phyloP scores from a whole-genome alignment of 1,140 invertebrate species.

The Hyposmocoma kahamanoa region DNA sequence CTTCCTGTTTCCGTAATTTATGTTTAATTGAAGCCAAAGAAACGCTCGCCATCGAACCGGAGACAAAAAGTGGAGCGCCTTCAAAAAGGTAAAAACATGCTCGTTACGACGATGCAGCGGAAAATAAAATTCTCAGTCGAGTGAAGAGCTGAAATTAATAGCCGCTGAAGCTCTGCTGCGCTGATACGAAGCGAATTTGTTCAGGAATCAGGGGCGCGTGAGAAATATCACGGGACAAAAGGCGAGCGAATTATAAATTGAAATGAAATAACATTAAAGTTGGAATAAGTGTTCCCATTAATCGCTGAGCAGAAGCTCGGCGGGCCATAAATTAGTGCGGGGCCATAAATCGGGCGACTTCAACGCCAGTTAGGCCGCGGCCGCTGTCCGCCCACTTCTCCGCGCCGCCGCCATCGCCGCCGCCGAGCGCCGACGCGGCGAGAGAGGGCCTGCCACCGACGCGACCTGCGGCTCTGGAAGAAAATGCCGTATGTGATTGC shows the following conservation, averaged over 20 bases:
- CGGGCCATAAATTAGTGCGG: slow-evolving; percentile 42
- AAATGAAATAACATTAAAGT: slow-evolving; percentile 24
- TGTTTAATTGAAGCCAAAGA: too few species aligned
- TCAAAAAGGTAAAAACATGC: too few species aligned
- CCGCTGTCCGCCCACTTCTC: slow-evolving; percentile 19
- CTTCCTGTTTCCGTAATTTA: too few species aligned
- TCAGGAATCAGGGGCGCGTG: neutral
- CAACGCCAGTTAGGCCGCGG: slow-evolving; percentile 13
- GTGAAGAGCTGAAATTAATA: too few species aligned
- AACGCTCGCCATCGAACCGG: too few species aligned
- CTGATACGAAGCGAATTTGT: too few species aligned
- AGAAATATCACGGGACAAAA: neutral
- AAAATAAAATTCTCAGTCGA: too few species aligned
- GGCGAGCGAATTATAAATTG: slow-evolving; percentile 1
- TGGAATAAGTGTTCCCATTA: slow-evolving; percentile 42
- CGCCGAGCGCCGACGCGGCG: neutral
- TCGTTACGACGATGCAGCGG: too few species aligned
- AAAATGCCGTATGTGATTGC: neutral
- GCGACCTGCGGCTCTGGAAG: too few species aligned
- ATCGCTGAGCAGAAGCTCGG: slow-evolving; percentile 21
- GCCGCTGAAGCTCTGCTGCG: too few species aligned
- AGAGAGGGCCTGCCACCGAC: neutral
- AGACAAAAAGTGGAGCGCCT: too few species aligned
- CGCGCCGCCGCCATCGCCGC: slow-evolving; percentile 13
- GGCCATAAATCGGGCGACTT: slow-evolving; percentile 33